Percentiles rank a stretch among this genome's conserved stretches.
These are phyloP conservation scores for Dissostichus mawsoni DNA, from an alignment of 2,113 vertebrate species.

Conservation along the genomic window DNA sequence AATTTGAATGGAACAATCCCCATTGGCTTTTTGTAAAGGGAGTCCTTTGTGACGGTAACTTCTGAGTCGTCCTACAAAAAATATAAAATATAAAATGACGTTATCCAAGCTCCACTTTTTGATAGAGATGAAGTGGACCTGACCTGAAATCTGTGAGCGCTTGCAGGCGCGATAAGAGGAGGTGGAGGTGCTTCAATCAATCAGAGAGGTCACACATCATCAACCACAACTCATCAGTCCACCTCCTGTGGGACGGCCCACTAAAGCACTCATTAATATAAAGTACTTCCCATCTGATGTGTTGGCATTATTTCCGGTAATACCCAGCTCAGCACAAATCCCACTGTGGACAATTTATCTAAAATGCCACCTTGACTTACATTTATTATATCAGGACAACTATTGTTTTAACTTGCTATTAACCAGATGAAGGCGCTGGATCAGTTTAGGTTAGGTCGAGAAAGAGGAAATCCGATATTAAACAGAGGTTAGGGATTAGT, in stretches of 20 bases:
- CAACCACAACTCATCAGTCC: not conserved
- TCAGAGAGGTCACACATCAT: slow-evolving; percentile 13
- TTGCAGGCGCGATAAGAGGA: slow-evolving; percentile 6
- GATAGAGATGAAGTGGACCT: not conserved
- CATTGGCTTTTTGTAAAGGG: too few relatives aligned
- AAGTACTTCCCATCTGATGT: not conserved
- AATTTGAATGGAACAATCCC: too few relatives aligned
- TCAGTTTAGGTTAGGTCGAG: too few relatives aligned
- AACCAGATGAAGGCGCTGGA: too few relatives aligned
- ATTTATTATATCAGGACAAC: not conserved
- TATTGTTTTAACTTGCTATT: too few relatives aligned
- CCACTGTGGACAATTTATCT: not conserved
- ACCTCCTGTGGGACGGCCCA: not conserved
- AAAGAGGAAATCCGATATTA: too few relatives aligned
- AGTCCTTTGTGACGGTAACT: too few relatives aligned
- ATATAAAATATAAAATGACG: too few relatives aligned
- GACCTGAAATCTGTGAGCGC: not conserved
- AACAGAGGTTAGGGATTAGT: too few relatives aligned
- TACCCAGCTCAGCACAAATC: not conserved
- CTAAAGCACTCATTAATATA: not conserved
- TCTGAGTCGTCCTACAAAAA: too few relatives aligned
- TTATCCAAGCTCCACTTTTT: not conserved
- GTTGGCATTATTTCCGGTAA: not conserved
- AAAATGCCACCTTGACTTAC: not conserved
- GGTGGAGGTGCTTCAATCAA: not conserved